A percentile compares a stretch with the other conserved stretches of the same genome.
These are phyloP conservation scores for Megaceryle torquata DNA, from an alignment of 2,113 vertebrate species.

Conservation along the genomic window DNA sequence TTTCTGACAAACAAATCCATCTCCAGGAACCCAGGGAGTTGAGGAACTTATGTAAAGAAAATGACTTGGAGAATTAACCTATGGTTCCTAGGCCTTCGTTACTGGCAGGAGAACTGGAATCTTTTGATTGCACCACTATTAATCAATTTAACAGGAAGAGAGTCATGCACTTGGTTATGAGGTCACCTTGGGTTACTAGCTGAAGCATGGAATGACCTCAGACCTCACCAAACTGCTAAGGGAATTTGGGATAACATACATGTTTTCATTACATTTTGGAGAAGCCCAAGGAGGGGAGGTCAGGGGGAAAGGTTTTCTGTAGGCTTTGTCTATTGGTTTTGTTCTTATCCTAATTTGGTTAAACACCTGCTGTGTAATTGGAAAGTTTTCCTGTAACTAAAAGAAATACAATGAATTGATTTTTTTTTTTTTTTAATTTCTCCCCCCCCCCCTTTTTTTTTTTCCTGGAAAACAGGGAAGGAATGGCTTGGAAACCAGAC, in stretches of 20 bases:
- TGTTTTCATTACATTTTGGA: background rate
- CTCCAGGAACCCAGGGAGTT: background rate
- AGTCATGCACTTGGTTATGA: constrained; percentile 29
- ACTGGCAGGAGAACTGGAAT: background rate
- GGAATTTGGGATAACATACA: background rate
- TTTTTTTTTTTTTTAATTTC: no score
- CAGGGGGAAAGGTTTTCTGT: background rate
- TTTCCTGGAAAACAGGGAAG: background rate
- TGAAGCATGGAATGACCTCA: constrained; percentile 37
- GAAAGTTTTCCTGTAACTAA: fast-evolving
- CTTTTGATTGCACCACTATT: background rate
- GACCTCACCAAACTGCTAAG: background rate
- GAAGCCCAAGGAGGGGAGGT: background rate
- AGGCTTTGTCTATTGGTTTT: background rate
- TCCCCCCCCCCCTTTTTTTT: background rate
- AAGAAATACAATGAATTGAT: background rate
- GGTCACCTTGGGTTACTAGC: constrained; percentile 47
- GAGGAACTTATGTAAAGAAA: background rate
- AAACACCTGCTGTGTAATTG: background rate
- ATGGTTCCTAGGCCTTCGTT: background rate
- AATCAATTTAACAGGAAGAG: constrained; percentile 37
- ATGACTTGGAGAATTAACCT: background rate
- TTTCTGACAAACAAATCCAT: background rate
- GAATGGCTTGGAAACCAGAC: background rate
- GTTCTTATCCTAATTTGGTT: background rate